A percentile compares a stretch with the other conserved stretches of the same genome.
Conservation (phyloP, 2,113 vertebrate species). For the Apodemus sylvaticus region DNA sequence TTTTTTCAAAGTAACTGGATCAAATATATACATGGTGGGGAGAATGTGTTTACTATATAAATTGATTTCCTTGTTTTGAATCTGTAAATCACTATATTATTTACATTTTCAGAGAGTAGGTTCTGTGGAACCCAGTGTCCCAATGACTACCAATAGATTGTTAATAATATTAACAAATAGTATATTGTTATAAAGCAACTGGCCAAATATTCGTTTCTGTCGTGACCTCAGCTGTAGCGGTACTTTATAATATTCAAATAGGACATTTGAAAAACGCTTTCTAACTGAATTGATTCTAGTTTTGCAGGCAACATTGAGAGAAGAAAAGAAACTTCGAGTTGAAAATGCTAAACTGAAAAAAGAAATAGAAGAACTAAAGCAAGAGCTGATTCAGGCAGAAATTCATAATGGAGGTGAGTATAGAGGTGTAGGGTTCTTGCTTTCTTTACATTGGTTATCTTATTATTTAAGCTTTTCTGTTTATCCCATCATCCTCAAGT, state of each 20-base stretch:
- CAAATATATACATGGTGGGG: not conserved
- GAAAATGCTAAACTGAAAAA: constrained; percentile 97
- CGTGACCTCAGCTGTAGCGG: not conserved
- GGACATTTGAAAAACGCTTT: constrained; percentile 11
- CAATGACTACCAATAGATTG: not conserved
- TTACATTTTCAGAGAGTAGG: not conserved
- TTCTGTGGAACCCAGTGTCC: not conserved
- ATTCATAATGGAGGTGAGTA: constrained; percentile 92
- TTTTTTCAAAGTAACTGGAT: not conserved
- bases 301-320: constrained; percentile 92
- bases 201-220: not conserved
- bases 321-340: constrained; percentile 96
- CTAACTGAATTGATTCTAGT: constrained; percentile 83
- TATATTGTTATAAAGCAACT: constrained; percentile 14
- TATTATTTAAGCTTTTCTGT: not conserved
- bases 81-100: not conserved
- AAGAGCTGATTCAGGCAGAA: constrained; percentile 94
- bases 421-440: not conserved
- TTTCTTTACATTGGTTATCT: not conserved
- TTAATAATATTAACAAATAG: constrained; percentile 11
- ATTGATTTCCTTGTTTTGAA: not conserved
- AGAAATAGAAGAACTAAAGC: constrained; percentile 95
- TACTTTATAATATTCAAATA: not conserved
- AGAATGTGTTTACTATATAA: not conserved
- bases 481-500: not conserved